Evolutionary conservation across 1,140 invertebrate genomes (phyloP).

Genomic region (Caenorhabditis briggsae): DNA sequence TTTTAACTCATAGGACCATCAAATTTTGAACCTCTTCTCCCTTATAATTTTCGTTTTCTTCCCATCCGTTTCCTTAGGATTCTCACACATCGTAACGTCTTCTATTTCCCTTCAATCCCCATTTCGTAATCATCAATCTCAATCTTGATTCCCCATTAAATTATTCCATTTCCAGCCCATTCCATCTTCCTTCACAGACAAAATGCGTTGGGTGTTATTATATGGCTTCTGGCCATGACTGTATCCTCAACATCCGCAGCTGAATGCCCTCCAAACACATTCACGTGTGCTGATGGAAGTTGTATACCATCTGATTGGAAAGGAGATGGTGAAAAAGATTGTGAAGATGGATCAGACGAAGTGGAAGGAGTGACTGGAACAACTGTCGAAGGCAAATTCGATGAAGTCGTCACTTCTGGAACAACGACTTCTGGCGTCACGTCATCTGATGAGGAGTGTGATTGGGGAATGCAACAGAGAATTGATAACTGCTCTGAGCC

Average conservation of each 20-base stretch:
- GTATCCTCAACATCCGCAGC: background rate
- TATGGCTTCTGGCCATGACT: constrained; percentile 58
- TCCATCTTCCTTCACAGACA: background rate
- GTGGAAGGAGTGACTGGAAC: constrained; percentile 81
- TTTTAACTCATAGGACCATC: too few species aligned
- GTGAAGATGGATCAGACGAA: constrained; percentile 88
- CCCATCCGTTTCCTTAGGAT: too few species aligned
- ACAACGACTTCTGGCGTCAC: background rate
- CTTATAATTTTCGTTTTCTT: too few species aligned
- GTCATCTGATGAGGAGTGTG: constrained; percentile 56
- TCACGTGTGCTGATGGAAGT: constrained; percentile 85
- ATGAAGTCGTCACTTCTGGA: constrained; percentile 2
- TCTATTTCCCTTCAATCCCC: background rate
- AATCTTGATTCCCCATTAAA: background rate
- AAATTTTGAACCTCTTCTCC: too few species aligned
- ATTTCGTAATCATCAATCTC: background rate
- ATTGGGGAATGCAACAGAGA: constrained; percentile 55
- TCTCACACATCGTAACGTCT: background rate
- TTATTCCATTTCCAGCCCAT: background rate
- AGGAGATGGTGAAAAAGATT: constrained; percentile 92
- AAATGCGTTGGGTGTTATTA: constrained; percentile 52
- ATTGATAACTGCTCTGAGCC: constrained; percentile 62
- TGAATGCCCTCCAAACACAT: constrained; percentile 82
- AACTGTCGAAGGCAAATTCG: background rate
- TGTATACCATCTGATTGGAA: constrained; percentile 94